phyloP scores from a whole-genome alignment of 2,888 invertebrate genomes.

The Agelastica alni region DNA sequence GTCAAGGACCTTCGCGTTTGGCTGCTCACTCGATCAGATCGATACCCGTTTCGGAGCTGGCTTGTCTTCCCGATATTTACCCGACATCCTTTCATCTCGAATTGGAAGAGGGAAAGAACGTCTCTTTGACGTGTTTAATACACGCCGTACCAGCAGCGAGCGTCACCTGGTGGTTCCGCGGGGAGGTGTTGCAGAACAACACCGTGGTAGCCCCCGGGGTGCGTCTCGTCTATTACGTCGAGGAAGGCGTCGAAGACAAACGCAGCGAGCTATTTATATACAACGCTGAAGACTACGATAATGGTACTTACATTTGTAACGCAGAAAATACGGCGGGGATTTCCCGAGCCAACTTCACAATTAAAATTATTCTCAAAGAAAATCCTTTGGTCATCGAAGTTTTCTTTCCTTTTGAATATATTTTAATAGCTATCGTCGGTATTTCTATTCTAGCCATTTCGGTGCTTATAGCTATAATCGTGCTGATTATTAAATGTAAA shows the following conservation, averaged over 20 bases:
- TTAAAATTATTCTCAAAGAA: slow-evolving; percentile 74
- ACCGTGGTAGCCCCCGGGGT: slow-evolving; percentile 69
- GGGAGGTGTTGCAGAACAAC: slow-evolving; percentile 78
- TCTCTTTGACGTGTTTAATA: slow-evolving; percentile 79
- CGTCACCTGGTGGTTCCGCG: slow-evolving; percentile 83
- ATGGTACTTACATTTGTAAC: slow-evolving; percentile 83
- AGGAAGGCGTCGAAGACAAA: slow-evolving; percentile 74
- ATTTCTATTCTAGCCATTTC: slow-evolving; percentile 66
- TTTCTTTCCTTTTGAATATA: slow-evolving; percentile 68
- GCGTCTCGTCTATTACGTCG: slow-evolving; percentile 71
- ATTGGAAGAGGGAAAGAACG: slow-evolving; percentile 78
- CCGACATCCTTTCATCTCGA: slow-evolving; percentile 77
- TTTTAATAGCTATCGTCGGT: slow-evolving; percentile 69
- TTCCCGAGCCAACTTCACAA: slow-evolving; percentile 79
- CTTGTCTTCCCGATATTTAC: slow-evolving; percentile 79
- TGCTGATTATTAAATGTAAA: slow-evolving; percentile 60
- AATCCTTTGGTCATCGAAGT: slow-evolving; percentile 69
- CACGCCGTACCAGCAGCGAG: slow-evolving; percentile 81
- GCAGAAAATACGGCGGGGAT: slow-evolving; percentile 84
- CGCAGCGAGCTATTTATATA: slow-evolving; percentile 79
- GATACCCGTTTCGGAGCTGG: slow-evolving; percentile 69
- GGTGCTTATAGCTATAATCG: slow-evolving; percentile 68
- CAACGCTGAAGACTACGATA: slow-evolving; percentile 77
- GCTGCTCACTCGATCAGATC: slow-evolving; percentile 70
- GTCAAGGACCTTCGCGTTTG: slow-evolving; percentile 72